Evolutionary conservation across 2,888 invertebrate species (phyloP), one percentile per base, ranked within the genome.

Genomic region (Torymus tubicola): DNA sequence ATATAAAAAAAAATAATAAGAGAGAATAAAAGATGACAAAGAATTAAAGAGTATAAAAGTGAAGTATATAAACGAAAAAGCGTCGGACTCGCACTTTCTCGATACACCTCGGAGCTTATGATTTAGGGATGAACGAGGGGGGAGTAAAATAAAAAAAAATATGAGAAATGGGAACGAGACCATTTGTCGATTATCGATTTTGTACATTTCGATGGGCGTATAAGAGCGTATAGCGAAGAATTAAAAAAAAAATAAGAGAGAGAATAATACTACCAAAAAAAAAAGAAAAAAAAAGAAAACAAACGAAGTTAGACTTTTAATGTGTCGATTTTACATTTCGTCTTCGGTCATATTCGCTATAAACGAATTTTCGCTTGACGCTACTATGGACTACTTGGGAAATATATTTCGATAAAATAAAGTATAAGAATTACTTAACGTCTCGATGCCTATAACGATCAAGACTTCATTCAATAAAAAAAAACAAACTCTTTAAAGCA

Each of bases 161-260:
- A 16, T 12, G 42, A 14, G 14, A 18, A 16, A 10, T 16, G 24
- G 58, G n/a, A 50, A 14, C 14, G 24, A 77, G 73, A 68, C 50
- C 71, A 57, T 78, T 71, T 71, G 53, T 68, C 55, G 71, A 78
- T 71, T 58, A 70, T 77, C 63, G 55, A 57, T 70, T 58, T 77
- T 70, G 24, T 50, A 16, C 52, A 68, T 68, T 16, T 53, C 52
- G 4, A 52, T n/a, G n/a, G n/a, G 52, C 52, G 18, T 42, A 42
- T 42, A 42, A 42, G 42, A 42, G 42, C 42, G 42, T 8, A 42
- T 8, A 42, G 42, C 42, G 42, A 42, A 42, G 42, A 42, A 42
- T 42, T 42, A 42, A 42, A 42, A 42, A 42, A 42, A 31, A 42
- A 42, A 31, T 5, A 31, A 31, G 42, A 42, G 42, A 42, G 42